Evolutionary conservation across 1,140 invertebrate genomes (phyloP), one percentile per base, ranked within the genome.

Genomic region (Venturia canescens): DNA sequence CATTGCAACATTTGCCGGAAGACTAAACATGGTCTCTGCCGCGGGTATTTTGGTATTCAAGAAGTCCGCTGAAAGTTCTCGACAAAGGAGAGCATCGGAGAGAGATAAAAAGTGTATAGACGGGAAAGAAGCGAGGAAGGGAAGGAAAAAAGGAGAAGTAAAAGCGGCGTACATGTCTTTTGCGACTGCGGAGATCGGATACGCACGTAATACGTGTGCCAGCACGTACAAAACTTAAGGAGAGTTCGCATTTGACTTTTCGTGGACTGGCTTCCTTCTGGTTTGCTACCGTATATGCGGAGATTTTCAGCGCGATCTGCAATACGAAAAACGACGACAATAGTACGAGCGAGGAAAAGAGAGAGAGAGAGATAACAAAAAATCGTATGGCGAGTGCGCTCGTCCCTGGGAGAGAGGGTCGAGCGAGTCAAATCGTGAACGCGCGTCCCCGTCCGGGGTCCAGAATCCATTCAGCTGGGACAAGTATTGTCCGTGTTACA

Each of bases 401-500:
- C n/a, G n/a, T n/a, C n/a, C n/a, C 38, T 23, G 67, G 18, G 57
- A 1, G 66, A 29, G 78, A 80, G 80, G 83, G 82, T 85, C 84
- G 81, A 84, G 84, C 84, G 84, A 85, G 82, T 85, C 84, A 78
- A 86, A 88, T 85, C 83, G 84, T 23, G 69, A 78, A 79, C 80
- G 48, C 16, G 79, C 23, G 29, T 77, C 29, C 6, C 34, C 27
- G 27, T 66, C 75, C 26, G 13, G 15, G 27, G 1, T 23, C 60
- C 21, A 63, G 60, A n/a, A 69, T 15, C 6, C 11, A 18, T 31
- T 4, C 15, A 29, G 50, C 26, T 27, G 53, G 84, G 7, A 63
- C 79, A 88, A 86, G 80, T 86, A 85, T 86, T 74, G 83, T 79
- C 84, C 60, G 7, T 27, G 77, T 79, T 34, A 48, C 27, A 34